Base-by-base conservation (phyloP, 1,140 invertebrate species). In the Conopomorpha cramerella region DNA sequence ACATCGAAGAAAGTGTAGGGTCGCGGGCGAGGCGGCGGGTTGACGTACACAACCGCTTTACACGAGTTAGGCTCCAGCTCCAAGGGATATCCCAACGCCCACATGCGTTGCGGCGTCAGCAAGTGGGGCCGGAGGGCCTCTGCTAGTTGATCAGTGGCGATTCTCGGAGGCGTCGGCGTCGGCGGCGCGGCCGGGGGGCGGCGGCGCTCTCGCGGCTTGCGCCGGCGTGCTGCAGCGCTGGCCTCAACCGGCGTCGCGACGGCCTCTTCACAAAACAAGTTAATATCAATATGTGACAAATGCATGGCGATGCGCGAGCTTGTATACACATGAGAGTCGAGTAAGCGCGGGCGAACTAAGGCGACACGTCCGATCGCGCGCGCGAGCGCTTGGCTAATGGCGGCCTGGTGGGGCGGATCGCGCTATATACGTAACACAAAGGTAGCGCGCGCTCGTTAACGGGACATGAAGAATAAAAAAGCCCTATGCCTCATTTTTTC, bases 31-130 rank as follows among this genome's bases (percentile, higher is more conserved):
- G 49, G 65, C 41, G 74, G 74, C 30, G 80, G 73, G 39, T 73
- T 78, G 34, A 84, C 82, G 51, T 82, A 86, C 25, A 90, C 81
- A 23, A 87, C 77, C 0, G 82, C 86, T 43, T 74, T 74, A 1
- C 81, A 82, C 1, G 83, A 79, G 19, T 82, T 80, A 1, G 79
- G 58, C 7, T 78, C 78, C 34, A 83, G 81, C 19, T 86, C 81
- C 0, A 89, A 56, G 0, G 92, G 92, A 58, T 84, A 95, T 0
- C 90, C 90, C 38, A 90, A 79, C 3, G 83, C 73, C 10, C 81
- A 70, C 37, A 93, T 71, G 34, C 90, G 80, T 17, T 86, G 81
- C 1, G 78, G 71, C 2, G 79, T 80, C 14, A 93, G 66, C 0
- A 86, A 47, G 57, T 92, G 89, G 8, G 67, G 66, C 0, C 65